These are phyloP conservation scores for Prosapia bicincta DNA, from an alignment of 2,888 invertebrate species.

Conservation along the genomic window DNA sequence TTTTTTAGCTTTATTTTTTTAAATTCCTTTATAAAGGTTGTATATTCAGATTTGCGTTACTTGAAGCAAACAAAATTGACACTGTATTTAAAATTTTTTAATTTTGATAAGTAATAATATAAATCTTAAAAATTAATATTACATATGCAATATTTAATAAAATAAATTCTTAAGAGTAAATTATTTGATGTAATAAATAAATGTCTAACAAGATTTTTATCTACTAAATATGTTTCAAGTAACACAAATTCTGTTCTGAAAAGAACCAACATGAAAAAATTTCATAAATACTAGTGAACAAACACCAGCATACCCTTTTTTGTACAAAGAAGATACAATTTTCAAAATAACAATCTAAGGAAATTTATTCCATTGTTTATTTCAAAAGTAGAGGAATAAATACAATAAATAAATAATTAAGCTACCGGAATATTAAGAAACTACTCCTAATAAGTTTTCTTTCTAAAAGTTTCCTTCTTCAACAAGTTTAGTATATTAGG, in stretches of 20 bases:
- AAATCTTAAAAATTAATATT: not conserved
- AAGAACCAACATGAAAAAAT: conserved; percentile 21
- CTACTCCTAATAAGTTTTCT: not conserved
- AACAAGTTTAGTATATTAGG: not conserved
- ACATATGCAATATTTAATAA: not conserved
- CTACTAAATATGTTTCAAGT: conserved; percentile 13
- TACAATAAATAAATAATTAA: not conserved
- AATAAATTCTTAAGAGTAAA: not conserved
- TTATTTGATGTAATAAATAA: not conserved
- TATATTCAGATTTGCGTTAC: conserved; percentile 30
- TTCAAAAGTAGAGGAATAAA: not conserved
- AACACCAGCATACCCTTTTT: conserved; percentile 18
- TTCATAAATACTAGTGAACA: conserved; percentile 15
- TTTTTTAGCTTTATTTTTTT: conserved; percentile 29
- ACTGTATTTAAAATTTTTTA: too few species aligned
- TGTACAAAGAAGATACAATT: conserved; percentile 26
- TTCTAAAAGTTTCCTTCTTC: not conserved
- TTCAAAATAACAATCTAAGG: conserved; percentile 23
- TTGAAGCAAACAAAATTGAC: conserved; percentile 27
- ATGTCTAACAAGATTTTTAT: not conserved
- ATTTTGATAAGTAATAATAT: not conserved
- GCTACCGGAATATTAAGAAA: not conserved
- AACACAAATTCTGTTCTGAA: conserved; percentile 19
- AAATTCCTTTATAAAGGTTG: conserved; percentile 32
- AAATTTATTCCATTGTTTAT: not conserved